A percentile compares a stretch with the other conserved stretches of the same genome.
These are phyloP conservation scores for Botia almorhae DNA, from an alignment of 2,797 vertebrate genomes.

Conservation along the genomic window DNA sequence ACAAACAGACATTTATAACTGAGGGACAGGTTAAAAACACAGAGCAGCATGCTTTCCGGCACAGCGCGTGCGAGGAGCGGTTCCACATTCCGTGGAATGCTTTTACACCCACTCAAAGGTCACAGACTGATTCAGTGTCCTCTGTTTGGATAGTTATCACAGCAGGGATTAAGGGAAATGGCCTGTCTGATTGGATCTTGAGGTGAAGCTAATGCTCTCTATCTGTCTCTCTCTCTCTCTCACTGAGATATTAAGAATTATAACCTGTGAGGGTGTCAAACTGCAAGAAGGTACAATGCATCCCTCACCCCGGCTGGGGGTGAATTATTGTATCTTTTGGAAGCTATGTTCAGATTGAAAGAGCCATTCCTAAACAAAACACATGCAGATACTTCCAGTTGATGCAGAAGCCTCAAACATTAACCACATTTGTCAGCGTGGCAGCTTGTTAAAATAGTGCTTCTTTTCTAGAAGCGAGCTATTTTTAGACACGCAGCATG, in stretches of 20 bases:
- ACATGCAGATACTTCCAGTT: neutral
- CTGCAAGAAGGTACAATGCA: conserved; percentile 19
- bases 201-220: conserved; percentile 50
- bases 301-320: neutral
- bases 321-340: conserved; percentile 26
- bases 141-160: conserved; percentile 57
- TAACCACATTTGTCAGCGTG: neutral
- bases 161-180: conserved; percentile 58
- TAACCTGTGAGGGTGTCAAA: conserved; percentile 38
- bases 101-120: conserved; percentile 63
- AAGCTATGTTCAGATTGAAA: conserved; percentile 26
- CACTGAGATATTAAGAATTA: conserved; percentile 44
- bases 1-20: conserved; percentile 57
- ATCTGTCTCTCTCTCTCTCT: conserved; percentile 27
- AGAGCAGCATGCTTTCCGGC: conserved; percentile 53
- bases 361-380: conserved; percentile 6
- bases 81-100: conserved; percentile 30
- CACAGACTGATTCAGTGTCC: conserved; percentile 61
- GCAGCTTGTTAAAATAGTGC: neutral
- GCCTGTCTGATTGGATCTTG: conserved; percentile 58
- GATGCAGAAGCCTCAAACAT: neutral
- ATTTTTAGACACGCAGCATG: neutral
- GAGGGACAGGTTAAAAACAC: conserved; percentile 49
- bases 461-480: too few relatives aligned
- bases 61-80: conserved; percentile 16